Conservation (phyloP, 2,113 vertebrate species). For the Lucifuga dentata region DNA sequence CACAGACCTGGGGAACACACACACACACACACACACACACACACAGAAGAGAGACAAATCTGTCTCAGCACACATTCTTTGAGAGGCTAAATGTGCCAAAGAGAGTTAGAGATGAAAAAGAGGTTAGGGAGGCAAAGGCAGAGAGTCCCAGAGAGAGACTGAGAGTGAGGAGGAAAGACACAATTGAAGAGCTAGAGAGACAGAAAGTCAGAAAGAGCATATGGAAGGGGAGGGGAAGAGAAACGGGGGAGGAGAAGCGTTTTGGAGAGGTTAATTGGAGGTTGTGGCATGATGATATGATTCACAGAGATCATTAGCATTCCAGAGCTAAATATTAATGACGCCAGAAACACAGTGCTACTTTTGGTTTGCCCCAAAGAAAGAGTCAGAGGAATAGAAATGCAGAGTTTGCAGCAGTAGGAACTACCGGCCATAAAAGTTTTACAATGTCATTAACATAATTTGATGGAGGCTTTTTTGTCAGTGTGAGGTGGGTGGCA, state of each 20-base stretch:
- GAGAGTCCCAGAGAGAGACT: constrained; percentile 64
- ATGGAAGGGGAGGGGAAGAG: background rate
- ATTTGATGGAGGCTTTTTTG: constrained; percentile 68
- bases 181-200: constrained; percentile 35
- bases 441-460: constrained; percentile 74
- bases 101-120: constrained; percentile 75
- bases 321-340: constrained; percentile 81
- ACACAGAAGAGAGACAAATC: constrained; percentile 32
- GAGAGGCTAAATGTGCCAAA: constrained; percentile 69
- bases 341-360: constrained; percentile 50
- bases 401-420: constrained; percentile 59
- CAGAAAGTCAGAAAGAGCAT: background rate
- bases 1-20: constrained; percentile 1
- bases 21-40: background rate
- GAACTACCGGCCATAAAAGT: constrained; percentile 73
- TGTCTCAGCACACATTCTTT: constrained; percentile 62
- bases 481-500: constrained; percentile 20
- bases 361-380: constrained; percentile 64
- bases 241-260: constrained; percentile 20
- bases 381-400: constrained; percentile 55
- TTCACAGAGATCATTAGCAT: constrained; percentile 80
- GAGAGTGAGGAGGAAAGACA: constrained; percentile 47
- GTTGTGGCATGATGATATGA: constrained; percentile 78
- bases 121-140: constrained; percentile 71
- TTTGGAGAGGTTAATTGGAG: constrained; percentile 79